Conservation (phyloP, 2,113 vertebrate species). For the Melierax canorus region DNA sequence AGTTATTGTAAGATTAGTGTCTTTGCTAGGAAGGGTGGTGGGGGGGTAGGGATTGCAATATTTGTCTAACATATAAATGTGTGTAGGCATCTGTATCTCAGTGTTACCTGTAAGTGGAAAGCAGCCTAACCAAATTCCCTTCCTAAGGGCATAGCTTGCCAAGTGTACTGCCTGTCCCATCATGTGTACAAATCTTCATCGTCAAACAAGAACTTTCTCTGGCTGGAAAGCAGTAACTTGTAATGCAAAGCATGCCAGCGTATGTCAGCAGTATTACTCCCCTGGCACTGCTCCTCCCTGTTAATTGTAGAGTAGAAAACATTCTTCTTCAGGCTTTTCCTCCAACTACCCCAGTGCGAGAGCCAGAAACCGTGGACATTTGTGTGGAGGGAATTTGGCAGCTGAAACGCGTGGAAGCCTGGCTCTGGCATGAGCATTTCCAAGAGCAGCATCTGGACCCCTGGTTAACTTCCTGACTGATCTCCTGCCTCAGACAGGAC, state of each 20-base stretch:
- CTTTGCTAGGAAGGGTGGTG: neutral
- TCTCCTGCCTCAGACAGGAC: conserved; percentile 56
- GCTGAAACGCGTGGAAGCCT: conserved; percentile 33
- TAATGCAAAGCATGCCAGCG: neutral
- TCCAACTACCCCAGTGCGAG: neutral
- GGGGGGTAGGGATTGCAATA: neutral
- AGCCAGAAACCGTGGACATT: conserved; percentile 45
- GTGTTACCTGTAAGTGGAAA: neutral
- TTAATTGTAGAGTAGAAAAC: conserved; percentile 47
- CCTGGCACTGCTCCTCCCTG: conserved; percentile 35
- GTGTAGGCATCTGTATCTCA: neutral
- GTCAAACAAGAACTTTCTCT: conserved; percentile 34
- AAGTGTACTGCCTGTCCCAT: neutral
- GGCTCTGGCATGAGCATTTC: conserved; percentile 53
- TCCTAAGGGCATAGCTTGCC: neutral
- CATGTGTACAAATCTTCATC: neutral
- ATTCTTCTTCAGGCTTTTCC: conserved; percentile 58
- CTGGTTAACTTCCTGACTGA: conserved; percentile 63
- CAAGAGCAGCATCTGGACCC: conserved; percentile 62
- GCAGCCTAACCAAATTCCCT: neutral
- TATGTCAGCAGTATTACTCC: conserved; percentile 12
- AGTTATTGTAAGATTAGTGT: neutral
- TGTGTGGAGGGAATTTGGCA: conserved; percentile 57
- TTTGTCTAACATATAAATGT: neutral
- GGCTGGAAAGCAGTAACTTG: conserved; percentile 18